Percentiles rank a stretch among this genome's conserved stretches.
phyloP scores from a whole-genome alignment of 2,797 vertebrate species.

The Acropternis orthonyx region DNA sequence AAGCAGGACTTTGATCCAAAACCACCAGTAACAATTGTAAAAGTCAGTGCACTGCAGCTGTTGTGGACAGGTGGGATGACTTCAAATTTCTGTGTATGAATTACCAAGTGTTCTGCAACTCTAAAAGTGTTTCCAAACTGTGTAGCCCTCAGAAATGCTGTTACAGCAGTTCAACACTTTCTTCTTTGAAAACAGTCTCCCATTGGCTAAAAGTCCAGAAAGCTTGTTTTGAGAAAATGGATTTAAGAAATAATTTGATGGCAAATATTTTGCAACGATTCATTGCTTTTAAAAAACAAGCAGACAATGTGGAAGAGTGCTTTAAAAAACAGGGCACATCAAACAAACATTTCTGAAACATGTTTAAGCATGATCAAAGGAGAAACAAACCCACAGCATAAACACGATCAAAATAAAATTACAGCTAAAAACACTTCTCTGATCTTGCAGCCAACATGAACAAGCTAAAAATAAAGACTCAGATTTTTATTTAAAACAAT shows the following conservation, averaged over 20 bases:
- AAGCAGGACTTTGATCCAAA: conserved; percentile 1
- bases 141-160: neutral
- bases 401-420: conserved; percentile 68
- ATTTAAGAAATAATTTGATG: conserved; percentile 33
- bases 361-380: conserved; percentile 76
- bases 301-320: conserved; percentile 2
- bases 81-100: neutral
- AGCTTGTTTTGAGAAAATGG: neutral
- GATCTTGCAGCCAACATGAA: conserved; percentile 64
- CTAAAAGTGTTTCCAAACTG: neutral
- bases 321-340: conserved; percentile 60
- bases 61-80: neutral
- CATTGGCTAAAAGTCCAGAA: neutral
- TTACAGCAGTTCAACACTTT: neutral
- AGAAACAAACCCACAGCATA: conserved; percentile 52
- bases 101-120: neutral
- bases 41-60: neutral
- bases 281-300: neutral
- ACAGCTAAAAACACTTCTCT: conserved; percentile 57
- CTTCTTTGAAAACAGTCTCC: neutral
- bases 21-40: neutral
- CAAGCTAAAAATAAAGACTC: conserved; percentile 64
- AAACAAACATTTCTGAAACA: conserved; percentile 68
- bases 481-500: conserved; percentile 48
- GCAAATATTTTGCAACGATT: conserved; percentile 38